These are phyloP conservation scores for Portunus trituberculatus DNA, from an alignment of 1,140 invertebrate genomes.

Conservation along the genomic window DNA sequence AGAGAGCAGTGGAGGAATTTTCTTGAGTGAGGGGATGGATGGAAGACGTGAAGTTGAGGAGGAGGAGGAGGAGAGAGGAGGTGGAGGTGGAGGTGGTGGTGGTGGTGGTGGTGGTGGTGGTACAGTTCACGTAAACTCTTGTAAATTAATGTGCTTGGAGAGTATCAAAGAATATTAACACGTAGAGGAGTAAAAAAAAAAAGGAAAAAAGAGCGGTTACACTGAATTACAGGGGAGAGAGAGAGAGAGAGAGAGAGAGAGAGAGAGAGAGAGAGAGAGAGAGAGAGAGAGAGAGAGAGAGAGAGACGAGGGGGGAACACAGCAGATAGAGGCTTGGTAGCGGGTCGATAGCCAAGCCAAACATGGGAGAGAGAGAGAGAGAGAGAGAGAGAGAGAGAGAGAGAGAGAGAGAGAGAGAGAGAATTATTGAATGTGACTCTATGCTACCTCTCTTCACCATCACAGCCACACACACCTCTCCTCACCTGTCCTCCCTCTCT, in stretches of 20 bases:
- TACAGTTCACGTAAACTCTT: not conserved
- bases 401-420: not conserved
- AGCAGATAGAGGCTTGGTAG: not conserved
- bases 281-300: conserved; percentile 16
- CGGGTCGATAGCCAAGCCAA: conserved; percentile 17
- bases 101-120: not conserved
- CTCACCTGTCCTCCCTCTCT: not conserved
- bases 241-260: no score
- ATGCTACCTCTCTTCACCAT: not conserved
- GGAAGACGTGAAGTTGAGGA: not conserved
- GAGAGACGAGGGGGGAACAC: not conserved
- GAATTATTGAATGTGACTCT: conserved; percentile 6
- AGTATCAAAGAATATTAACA: not conserved
- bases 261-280: conserved; percentile 13
- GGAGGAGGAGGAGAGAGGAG: not conserved
- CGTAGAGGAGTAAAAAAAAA: not conserved
- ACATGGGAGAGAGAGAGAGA: not conserved
- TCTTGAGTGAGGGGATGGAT: not conserved
- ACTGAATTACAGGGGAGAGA: no score
- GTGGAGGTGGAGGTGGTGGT: not conserved
- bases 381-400: no score
- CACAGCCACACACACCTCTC: not conserved
- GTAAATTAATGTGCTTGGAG: not conserved
- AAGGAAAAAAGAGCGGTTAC: not conserved
- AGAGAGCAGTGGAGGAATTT: not conserved